Evolutionary conservation across 1,140 invertebrate species (phyloP).

Genomic region (Brachionus asplanchnoidis): DNA sequence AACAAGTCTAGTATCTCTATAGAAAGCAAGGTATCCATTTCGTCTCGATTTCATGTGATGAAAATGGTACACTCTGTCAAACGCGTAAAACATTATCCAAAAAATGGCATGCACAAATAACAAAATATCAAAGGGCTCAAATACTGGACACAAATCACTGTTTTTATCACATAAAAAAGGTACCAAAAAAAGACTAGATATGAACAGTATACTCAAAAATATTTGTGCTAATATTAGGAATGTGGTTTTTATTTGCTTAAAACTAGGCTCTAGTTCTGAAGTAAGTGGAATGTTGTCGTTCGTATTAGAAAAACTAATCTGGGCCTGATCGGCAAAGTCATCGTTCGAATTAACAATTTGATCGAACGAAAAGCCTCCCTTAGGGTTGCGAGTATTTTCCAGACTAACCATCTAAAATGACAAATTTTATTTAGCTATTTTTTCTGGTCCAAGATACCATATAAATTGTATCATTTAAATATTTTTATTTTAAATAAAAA

Average conservation of each 20-base stretch:
- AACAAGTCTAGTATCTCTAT: not conserved
- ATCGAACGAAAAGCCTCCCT: constrained; percentile 21
- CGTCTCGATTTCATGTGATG: constrained; percentile 26
- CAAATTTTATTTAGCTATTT: not conserved
- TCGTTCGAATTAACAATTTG: not conserved
- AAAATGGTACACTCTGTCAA: constrained; percentile 5
- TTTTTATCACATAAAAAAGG: not conserved
- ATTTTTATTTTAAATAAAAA: not conserved
- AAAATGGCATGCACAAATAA: not conserved
- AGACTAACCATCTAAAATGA: constrained; percentile 27
- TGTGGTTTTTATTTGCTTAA: constrained; percentile 34
- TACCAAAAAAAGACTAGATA: not conserved
- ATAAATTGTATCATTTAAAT: not conserved
- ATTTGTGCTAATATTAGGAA: not conserved
- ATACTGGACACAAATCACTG: not conserved
- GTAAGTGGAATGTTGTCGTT: not conserved
- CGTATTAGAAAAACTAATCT: not conserved
- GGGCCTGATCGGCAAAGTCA: not conserved
- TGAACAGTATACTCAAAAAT: not conserved
- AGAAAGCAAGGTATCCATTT: constrained; percentile 4
- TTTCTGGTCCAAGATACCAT: not conserved
- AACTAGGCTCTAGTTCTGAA: not conserved
- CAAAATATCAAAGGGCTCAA: not conserved
- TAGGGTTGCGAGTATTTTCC: constrained; percentile 20
- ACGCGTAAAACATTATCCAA: not conserved